phyloP scores from a whole-genome alignment of 2,888 invertebrate genomes.

The Sclerodermus sp. region DNA sequence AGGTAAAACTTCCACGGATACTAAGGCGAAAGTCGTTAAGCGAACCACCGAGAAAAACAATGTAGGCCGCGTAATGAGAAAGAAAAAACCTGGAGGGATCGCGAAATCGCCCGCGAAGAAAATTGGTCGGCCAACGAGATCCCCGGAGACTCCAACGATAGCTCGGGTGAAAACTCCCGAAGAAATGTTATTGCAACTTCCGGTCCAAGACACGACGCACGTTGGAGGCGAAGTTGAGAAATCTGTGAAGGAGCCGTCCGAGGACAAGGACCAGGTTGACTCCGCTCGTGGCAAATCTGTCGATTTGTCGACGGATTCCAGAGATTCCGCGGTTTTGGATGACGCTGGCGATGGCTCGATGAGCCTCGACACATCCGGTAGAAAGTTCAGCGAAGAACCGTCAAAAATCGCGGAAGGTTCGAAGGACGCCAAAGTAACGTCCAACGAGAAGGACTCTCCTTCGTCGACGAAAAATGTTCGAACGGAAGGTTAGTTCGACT shows the following conservation, averaged over 20 bases:
- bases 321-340: constrained; percentile 14
- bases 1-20: not conserved
- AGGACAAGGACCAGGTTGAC: constrained; percentile 24
- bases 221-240: too few species aligned
- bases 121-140: not conserved
- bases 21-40: not conserved
- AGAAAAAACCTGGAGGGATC: too few species aligned
- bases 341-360: constrained; percentile 11
- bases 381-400: too few species aligned
- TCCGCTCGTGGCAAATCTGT: constrained; percentile 25
- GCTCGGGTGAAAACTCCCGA: not conserved
- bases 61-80: not conserved
- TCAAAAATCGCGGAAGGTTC: too few species aligned
- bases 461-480: too few species aligned
- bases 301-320: constrained; percentile 24
- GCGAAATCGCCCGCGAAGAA: too few species aligned
- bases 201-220: too few species aligned
- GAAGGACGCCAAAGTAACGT: too few species aligned
- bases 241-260: constrained; percentile 8
- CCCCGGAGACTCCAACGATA: not conserved
- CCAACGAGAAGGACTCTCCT: too few species aligned
- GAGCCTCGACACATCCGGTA: too few species aligned
- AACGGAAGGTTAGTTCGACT: too few species aligned
- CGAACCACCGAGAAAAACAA: not conserved
- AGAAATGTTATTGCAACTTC: too few species aligned